Percentiles rank a stretch among this genome's conserved stretches.
phyloP scores from a whole-genome alignment of 2,888 invertebrate species.

The Amblyjoppa fuscipennis region DNA sequence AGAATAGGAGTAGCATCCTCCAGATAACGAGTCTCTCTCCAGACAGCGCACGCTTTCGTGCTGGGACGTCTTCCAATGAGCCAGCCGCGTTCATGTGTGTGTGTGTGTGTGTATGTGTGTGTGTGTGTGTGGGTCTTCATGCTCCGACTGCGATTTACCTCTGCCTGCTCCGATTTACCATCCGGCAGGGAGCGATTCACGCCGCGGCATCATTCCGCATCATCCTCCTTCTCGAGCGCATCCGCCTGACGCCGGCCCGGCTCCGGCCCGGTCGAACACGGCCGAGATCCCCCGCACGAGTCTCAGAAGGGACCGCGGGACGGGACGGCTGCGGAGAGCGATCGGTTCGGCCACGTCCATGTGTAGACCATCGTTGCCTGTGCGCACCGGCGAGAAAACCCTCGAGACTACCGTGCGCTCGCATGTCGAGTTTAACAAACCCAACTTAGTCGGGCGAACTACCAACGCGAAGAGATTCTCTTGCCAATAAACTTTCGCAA shows the following conservation, averaged over 20 bases:
- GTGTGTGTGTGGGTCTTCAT: slow-evolving; percentile 21
- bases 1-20: slow-evolving; percentile 71
- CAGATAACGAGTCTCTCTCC: slow-evolving; percentile 68
- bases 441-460: slow-evolving; percentile 25
- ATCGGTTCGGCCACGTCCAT: background rate
- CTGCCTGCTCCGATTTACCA: slow-evolving; percentile 60
- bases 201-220: slow-evolving; percentile 30
- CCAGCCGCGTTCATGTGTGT: background rate
- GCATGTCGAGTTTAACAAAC: slow-evolving; percentile 29
- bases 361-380: background rate
- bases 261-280: background rate
- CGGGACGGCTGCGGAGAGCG: background rate
- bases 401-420: slow-evolving; percentile 36
- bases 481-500: slow-evolving; percentile 67
- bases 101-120: slow-evolving; percentile 19
- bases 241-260: slow-evolving; percentile 29
- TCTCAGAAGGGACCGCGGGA: background rate
- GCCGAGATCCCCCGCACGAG: background rate
- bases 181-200: slow-evolving; percentile 61
- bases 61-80: slow-evolving; percentile 26
- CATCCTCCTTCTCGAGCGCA: slow-evolving; percentile 25
- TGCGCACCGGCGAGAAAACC: background rate
- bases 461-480: slow-evolving; percentile 53
- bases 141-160: background rate
- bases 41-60: slow-evolving; percentile 34